A percentile compares a stretch with the other conserved stretches of the same genome.
Evolutionary conservation across 2,888 invertebrate genomes (phyloP).

Genomic region (Carcina quercana): DNA sequence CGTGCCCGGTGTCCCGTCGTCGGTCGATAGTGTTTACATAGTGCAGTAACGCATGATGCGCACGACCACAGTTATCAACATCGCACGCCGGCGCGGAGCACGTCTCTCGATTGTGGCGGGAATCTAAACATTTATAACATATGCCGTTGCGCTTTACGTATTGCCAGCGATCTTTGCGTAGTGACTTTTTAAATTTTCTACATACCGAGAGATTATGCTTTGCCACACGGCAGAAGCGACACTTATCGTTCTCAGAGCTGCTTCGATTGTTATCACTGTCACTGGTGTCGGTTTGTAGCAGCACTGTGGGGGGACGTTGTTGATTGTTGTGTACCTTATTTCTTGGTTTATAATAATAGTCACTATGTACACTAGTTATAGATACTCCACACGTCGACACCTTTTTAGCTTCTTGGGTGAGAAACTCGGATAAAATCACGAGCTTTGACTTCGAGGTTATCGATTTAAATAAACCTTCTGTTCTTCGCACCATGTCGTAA

Average conservation of each 20-base stretch:
- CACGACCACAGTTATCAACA: conserved; percentile 8
- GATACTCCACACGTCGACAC: too few species aligned
- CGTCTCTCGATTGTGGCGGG: conserved; percentile 13
- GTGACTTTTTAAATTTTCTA: conserved; percentile 15
- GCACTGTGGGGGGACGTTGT: too few species aligned
- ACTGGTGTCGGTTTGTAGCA: too few species aligned
- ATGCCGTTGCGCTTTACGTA: conserved; percentile 12
- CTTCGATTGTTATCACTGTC: too few species aligned
- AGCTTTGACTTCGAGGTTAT: conserved; percentile 9
- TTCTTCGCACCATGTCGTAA: conserved; percentile 5
- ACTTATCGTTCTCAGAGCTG: too few species aligned
- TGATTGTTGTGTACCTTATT: too few species aligned
- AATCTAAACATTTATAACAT: conserved; percentile 12
- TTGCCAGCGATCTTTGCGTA: conserved; percentile 16
- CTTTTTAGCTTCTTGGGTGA: conserved; percentile 12
- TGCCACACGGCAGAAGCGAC: too few species aligned
- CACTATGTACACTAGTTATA: too few species aligned
- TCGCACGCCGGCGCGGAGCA: conserved; percentile 19
- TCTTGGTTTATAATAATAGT: too few species aligned
- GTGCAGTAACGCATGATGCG: conserved; percentile 12
- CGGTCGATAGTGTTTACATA: not conserved
- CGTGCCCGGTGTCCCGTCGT: not conserved
- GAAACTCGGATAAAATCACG: conserved; percentile 13
- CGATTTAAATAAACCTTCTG: too few species aligned
- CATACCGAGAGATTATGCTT: conserved; percentile 16